Evolutionary conservation across 2,113 vertebrate genomes (phyloP), one percentile per base, ranked within the genome.

Genomic region (Tenrec ecaudatus): DNA sequence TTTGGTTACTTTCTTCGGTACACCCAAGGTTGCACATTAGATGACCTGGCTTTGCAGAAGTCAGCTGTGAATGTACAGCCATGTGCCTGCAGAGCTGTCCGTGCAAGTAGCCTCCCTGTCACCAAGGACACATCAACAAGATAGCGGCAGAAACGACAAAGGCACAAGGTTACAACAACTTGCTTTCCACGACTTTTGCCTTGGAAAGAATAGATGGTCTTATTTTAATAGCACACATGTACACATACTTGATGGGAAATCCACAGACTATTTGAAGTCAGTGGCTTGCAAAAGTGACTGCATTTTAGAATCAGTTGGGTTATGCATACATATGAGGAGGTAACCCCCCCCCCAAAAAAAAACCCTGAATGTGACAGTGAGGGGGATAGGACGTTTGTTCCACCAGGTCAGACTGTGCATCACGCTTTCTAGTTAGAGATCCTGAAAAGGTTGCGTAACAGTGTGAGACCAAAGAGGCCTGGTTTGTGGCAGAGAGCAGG

Each of bases 1-100:
- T 2, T 62, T 92, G 75, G 88, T 64, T 88, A 71, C 71, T 96
- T 96, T 95, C 84, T 84, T 95, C 83, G 88, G 94, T 85, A 58
- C 71, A 90, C 27, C 40, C 6, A 64, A 17, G 73, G 22, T 90
- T 92, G 90, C 82, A 82, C n/a, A 12, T 31, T 86, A 79, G 20
- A 33, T 57, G 43, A 79, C 9, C 16, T 3, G 7, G 33, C 14
- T 76, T 95, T 66, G 38, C 17, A 27, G 27, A 43, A 66, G 17
- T 89, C 29, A 36, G 29, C 29, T 31, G 57, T 64, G 62, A 82
- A 36, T 71, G 25, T 4, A n/a, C 2, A 33, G 47, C 62, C 2
- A 17, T 75, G 60, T 27, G 12, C 31, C 43, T 36, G 31, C 82
- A 53, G 25, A 77, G 25, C 33, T 36, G 17, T 64, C 25, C 22